Percentiles rank a stretch among this genome's conserved stretches.
Evolutionary conservation across 2,113 vertebrate genomes (phyloP).

Genomic region (Anarrhichthys ocellatus): DNA sequence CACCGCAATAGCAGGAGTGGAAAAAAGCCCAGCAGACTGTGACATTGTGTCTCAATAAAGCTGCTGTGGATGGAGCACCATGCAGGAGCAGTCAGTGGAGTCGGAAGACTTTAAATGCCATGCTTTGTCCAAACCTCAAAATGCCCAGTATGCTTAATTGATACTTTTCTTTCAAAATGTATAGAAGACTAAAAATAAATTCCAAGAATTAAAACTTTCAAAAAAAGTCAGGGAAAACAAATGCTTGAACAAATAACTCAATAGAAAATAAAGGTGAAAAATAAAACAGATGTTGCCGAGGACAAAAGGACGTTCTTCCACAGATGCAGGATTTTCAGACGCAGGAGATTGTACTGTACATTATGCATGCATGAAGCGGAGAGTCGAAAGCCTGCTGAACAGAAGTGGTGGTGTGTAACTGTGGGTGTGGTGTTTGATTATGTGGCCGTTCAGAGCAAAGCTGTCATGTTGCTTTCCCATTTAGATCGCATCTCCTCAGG

Average conservation of each 20-base stretch:
- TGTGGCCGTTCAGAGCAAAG: conserved; percentile 68
- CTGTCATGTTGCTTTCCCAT: conserved; percentile 78
- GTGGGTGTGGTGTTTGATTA: conserved; percentile 73
- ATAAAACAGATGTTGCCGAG: neutral
- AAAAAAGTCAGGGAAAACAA: neutral
- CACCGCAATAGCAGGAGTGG: neutral
- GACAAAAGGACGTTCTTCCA: conserved; percentile 23
- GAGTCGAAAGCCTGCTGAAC: conserved; percentile 32
- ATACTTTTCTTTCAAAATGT: neutral
- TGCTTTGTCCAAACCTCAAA: neutral
- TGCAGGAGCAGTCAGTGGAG: conserved; percentile 14
- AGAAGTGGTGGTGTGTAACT: conserved; percentile 57
- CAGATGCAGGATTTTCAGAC: conserved; percentile 8
- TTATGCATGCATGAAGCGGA: conserved; percentile 36
- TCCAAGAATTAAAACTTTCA: neutral
- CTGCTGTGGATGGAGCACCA: conserved; percentile 2
- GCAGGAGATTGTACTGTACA: conserved; percentile 12
- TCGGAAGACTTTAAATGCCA: conserved; percentile 5
- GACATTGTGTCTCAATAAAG: conserved; percentile 8
- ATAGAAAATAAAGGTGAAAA: neutral
- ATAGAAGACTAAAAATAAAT: neutral
- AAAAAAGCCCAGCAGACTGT: conserved; percentile 21
- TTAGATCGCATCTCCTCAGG: conserved; percentile 71
- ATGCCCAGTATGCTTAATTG: neutral
- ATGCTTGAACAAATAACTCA: neutral